Conservation (phyloP, 2,888 invertebrate species). For the Pachydiplax longipennis region DNA sequence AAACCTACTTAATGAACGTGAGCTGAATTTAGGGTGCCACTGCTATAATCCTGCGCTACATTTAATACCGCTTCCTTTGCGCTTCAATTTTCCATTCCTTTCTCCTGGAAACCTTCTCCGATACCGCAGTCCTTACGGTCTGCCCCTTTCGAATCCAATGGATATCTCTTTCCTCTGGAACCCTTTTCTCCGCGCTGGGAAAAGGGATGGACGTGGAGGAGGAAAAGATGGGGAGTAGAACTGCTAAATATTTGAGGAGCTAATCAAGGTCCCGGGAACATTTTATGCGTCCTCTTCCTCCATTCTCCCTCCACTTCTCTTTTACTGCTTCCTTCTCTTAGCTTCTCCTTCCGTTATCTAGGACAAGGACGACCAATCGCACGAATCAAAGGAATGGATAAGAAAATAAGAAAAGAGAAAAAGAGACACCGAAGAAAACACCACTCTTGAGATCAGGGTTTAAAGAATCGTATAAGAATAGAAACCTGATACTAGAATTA, state of each 20-base stretch:
- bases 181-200: not conserved
- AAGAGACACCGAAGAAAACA: no score
- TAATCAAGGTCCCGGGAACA: slow-evolving; percentile 49
- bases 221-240: not conserved
- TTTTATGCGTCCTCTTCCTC: slow-evolving; percentile 8
- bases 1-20: no score
- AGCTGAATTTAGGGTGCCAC: no score
- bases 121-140: not conserved
- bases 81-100: no score
- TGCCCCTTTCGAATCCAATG: not conserved
- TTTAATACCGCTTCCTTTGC: no score
- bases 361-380: not conserved
- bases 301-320: not conserved
- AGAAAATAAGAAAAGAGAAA: no score
- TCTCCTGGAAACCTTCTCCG: no score
- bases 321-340: not conserved
- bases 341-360: not conserved
- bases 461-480: no score
- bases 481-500: no score
- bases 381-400: no score
- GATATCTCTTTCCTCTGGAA: slow-evolving; percentile 8
- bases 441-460: no score
- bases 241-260: slow-evolving; percentile 49
- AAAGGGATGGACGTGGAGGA: not conserved
- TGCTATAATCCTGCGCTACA: no score